Evolutionary conservation across 2,888 invertebrate genomes (phyloP).

Genomic region (Lamellibrachia satsuma): DNA sequence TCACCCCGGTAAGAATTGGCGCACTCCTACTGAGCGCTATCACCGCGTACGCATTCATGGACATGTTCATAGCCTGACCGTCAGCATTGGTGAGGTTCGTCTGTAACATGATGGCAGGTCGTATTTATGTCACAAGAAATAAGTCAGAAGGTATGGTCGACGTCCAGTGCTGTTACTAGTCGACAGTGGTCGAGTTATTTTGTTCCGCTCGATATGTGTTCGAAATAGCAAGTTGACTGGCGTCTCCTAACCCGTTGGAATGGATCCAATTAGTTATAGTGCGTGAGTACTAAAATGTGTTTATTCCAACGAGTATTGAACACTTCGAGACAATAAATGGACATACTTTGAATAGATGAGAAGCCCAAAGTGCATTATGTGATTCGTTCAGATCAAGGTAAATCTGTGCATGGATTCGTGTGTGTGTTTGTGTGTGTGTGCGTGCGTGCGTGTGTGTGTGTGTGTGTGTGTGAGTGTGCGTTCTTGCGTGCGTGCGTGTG

Average conservation of each 20-base stretch:
- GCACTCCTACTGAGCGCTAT: conserved; percentile 38
- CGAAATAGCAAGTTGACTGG: neutral
- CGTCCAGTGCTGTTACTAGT: too few species aligned
- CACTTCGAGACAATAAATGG: neutral
- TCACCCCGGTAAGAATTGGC: conserved; percentile 42
- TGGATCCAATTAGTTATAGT: neutral
- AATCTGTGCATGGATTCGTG: neutral
- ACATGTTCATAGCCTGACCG: conserved; percentile 37
- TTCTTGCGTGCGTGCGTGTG: neutral
- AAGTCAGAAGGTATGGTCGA: neutral
- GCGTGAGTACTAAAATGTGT: neutral
- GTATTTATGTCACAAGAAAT: neutral
- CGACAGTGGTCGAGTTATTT: neutral
- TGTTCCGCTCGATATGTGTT: neutral
- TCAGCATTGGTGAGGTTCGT: conserved; percentile 30
- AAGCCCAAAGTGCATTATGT: neutral
- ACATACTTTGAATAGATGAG: neutral
- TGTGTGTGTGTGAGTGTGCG: neutral
- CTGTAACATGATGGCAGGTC: conserved; percentile 6
- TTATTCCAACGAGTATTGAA: neutral
- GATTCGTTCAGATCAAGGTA: neutral
- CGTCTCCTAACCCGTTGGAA: neutral
- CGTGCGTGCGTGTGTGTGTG: neutral
- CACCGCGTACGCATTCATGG: conserved; percentile 42
- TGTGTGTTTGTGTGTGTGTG: neutral